Percentiles rank a stretch among this genome's conserved stretches.
Conservation (phyloP, 1,140 invertebrate species). For the Drosophila cardini region DNA sequence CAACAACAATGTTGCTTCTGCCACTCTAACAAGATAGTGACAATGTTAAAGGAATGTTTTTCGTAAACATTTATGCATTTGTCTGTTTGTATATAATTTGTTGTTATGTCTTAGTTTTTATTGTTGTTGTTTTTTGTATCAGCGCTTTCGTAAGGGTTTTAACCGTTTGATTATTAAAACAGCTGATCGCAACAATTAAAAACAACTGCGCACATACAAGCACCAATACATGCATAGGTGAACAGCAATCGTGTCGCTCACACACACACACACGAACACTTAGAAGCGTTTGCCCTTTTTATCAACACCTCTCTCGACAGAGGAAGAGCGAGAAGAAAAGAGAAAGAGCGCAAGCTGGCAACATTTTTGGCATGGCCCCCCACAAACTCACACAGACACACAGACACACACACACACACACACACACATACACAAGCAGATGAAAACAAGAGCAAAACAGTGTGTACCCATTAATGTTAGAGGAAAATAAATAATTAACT, state of each 20-base stretch:
- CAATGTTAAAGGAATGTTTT: constrained; percentile 16
- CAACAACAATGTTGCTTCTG: constrained; percentile 10
- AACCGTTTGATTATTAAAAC: constrained; percentile 71
- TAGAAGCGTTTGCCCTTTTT: constrained; percentile 39
- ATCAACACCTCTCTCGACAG: constrained; percentile 33
- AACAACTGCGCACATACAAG: constrained; percentile 72
- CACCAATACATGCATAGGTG: constrained; percentile 4
- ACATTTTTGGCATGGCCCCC: constrained; percentile 55
- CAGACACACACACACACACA: constrained; percentile 6
- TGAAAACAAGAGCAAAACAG: constrained; percentile 19
- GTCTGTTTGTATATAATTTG: constrained; percentile 3
- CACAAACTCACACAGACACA: constrained; percentile 22
- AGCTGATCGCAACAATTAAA: constrained; percentile 73
- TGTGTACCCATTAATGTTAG: constrained; percentile 48
- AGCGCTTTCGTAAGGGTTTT: constrained; percentile 57
- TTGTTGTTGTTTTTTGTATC: constrained; percentile 25
- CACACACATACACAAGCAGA: constrained; percentile 7
- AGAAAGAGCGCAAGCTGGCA: constrained; percentile 29
- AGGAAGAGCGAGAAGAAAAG: constrained; percentile 19
- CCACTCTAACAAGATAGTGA: neutral
- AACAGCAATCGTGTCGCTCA: neutral
- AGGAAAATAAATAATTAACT: constrained; percentile 65
- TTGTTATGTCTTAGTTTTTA: constrained; percentile 35
- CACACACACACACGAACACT: constrained; percentile 8
- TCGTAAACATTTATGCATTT: constrained; percentile 19